Percentiles rank a stretch among this genome's conserved stretches.
Evolutionary conservation across 2,113 vertebrate species (phyloP).

Genomic region (Fulmarus glacialis): DNA sequence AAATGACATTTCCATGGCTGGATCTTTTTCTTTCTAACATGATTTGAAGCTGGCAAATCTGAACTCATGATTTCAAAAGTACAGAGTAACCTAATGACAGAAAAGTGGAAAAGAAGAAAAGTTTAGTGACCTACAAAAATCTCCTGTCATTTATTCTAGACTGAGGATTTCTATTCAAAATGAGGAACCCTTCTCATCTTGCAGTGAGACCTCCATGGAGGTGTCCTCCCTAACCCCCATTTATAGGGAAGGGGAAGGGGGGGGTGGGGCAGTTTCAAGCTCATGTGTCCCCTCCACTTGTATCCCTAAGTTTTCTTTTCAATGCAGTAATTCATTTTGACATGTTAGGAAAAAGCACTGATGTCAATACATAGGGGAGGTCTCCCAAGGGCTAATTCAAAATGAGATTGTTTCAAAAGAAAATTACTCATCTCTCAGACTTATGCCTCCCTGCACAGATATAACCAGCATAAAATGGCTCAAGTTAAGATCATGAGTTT

Average conservation of each 20-base stretch:
- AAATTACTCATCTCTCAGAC: not conserved
- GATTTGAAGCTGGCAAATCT: not conserved
- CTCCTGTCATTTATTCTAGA: not conserved
- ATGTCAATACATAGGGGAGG: not conserved
- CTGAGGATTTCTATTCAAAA: not conserved
- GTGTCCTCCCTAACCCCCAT: not conserved
- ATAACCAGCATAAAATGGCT: not conserved
- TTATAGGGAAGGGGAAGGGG: too few relatives aligned
- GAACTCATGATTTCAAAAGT: not conserved
- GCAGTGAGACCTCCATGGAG: not conserved
- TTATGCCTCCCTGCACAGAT: not conserved
- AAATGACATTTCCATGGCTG: not conserved
- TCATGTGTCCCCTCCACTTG: not conserved
- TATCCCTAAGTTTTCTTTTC: not conserved
- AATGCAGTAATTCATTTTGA: not conserved
- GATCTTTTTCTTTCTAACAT: not conserved
- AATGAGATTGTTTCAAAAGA: slow-evolving; percentile 2
- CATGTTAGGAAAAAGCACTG: not conserved
- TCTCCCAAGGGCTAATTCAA: not conserved
- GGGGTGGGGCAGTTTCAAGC: not conserved
- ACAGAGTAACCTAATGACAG: not conserved
- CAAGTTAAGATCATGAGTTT: slow-evolving; percentile 26
- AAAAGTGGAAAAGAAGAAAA: not conserved
- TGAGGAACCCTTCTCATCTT: not conserved
- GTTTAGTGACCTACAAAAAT: not conserved